These are phyloP conservation scores for Theristicus caerulescens DNA, from an alignment of 2,113 vertebrate species.

Conservation along the genomic window DNA sequence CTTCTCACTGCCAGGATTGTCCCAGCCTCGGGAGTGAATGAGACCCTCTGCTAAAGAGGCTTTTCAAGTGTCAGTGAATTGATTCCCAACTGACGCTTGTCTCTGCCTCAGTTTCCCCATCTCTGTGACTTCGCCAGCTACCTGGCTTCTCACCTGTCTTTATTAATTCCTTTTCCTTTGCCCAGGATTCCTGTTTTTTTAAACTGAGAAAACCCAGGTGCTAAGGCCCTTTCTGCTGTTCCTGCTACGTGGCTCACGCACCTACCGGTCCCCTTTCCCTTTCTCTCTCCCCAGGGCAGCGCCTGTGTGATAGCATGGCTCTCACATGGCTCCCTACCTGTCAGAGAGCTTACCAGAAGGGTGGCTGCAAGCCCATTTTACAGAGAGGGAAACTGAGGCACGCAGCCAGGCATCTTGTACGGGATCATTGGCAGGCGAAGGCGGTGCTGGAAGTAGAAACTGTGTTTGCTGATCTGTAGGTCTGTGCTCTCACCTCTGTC, in stretches of 20 bases:
- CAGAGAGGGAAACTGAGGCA: background rate
- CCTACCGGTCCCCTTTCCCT: too few species aligned
- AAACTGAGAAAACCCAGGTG: background rate
- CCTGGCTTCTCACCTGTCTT: background rate
- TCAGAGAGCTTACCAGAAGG: background rate
- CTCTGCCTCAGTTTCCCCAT: background rate
- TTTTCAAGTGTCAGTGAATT: background rate
- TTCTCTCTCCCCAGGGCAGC: background rate
- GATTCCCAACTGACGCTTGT: background rate
- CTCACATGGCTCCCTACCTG: background rate
- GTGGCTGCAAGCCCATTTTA: background rate
- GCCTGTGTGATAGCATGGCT: rapidly evolving
- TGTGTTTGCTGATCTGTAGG: background rate
- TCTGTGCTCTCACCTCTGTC: background rate
- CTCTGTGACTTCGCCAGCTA: background rate
- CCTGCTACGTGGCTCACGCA: background rate
- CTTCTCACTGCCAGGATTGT: background rate
- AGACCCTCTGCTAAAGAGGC: background rate
- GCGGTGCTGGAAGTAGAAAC: background rate
- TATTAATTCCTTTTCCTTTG: background rate
- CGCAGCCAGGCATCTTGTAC: rapidly evolving
- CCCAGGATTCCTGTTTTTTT: background rate
- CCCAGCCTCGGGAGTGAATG: background rate
- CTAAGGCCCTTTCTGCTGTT: background rate
- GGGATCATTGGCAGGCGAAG: background rate